phyloP scores from a whole-genome alignment of 2,888 invertebrate genomes.

The Epinotia nisella region DNA sequence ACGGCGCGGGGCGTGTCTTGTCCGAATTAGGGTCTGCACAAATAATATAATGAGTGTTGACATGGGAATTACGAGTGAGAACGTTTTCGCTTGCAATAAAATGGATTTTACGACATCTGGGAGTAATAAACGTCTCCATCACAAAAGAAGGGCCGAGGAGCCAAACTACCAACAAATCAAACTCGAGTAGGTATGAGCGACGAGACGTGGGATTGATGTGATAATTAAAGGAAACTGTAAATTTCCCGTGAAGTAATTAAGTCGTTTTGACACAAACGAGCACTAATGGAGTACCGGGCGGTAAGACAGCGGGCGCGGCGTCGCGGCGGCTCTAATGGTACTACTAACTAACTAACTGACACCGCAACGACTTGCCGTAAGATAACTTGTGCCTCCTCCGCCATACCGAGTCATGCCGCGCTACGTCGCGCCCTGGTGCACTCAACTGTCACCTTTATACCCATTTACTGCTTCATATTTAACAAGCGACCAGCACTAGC shows the following conservation, averaged over 20 bases:
- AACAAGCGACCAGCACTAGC: conserved; percentile 45
- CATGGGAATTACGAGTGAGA: conserved; percentile 42
- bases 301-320: conserved; percentile 63
- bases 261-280: conserved; percentile 75
- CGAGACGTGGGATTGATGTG: conserved; percentile 51
- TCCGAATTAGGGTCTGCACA: conserved; percentile 38
- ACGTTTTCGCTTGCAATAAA: conserved; percentile 64
- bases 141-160: conserved; percentile 63
- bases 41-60: conserved; percentile 44
- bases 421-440: conserved; percentile 43
- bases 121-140: conserved; percentile 65
- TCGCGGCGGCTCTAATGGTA: conserved; percentile 71
- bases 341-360: conserved; percentile 77
- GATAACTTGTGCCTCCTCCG: conserved; percentile 54
- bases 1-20: conserved; percentile 8
- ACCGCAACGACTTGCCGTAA: conserved; percentile 68
- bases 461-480: conserved; percentile 46
- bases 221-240: conserved; percentile 63
- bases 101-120: conserved; percentile 63
- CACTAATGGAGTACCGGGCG: conserved; percentile 70
- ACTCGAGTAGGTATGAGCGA: conserved; percentile 55
- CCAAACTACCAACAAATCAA: conserved; percentile 63
- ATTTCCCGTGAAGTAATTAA: conserved; percentile 74
- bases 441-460: conserved; percentile 58
- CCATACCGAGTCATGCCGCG: conserved; percentile 42